phyloP scores from a whole-genome alignment of 2,113 vertebrate genomes.

The Globicephala melas region DNA sequence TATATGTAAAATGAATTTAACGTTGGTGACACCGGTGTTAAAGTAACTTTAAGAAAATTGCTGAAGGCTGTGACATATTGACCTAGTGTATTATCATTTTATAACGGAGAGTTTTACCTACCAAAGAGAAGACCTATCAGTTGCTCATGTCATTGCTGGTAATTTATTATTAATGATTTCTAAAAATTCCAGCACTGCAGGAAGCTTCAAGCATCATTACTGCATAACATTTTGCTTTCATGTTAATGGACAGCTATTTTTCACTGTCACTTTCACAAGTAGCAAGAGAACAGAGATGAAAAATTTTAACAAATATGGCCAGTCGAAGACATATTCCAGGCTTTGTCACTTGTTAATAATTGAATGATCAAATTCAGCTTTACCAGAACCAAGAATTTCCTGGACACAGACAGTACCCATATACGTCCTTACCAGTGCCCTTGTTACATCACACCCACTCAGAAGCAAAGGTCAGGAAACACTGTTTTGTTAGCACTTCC shows the following conservation, averaged over 20 bases:
- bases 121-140: not conserved
- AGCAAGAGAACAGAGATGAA: slow-evolving; percentile 34
- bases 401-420: not conserved
- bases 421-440: not conserved
- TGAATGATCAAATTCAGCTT: not conserved
- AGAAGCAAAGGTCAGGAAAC: not conserved
- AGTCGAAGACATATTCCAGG: not conserved
- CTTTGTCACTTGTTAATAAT: not conserved
- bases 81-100: slow-evolving; percentile 13
- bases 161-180: slow-evolving; percentile 50
- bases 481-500: not conserved
- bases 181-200: slow-evolving; percentile 34
- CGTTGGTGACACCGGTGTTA: not conserved
- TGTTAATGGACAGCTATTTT: slow-evolving; percentile 38
- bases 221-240: not conserved
- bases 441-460: not conserved
- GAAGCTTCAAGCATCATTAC: slow-evolving; percentile 27
- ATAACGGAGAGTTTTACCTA: slow-evolving; percentile 24
- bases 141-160: not conserved
- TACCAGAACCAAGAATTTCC: not conserved
- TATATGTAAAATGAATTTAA: slow-evolving; percentile 1
- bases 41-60: not conserved
- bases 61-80: not conserved
- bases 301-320: slow-evolving; percentile 5
- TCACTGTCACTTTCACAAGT: slow-evolving; percentile 44